phyloP scores from a whole-genome alignment of 2,888 invertebrate genomes.

The Synergus japonicus region DNA sequence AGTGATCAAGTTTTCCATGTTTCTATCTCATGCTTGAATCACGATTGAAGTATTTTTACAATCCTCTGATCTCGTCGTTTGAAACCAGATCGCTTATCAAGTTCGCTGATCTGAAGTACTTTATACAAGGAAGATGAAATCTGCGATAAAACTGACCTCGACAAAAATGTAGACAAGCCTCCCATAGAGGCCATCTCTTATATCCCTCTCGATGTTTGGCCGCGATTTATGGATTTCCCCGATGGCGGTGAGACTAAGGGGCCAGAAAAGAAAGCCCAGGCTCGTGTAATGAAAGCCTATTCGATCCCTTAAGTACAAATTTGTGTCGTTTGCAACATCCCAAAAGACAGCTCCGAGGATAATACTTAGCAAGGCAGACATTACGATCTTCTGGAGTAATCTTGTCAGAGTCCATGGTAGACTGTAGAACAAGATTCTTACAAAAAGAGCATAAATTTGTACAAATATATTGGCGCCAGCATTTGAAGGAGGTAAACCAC shows the following conservation, averaged over 20 bases:
- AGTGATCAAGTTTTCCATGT: background rate
- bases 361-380: slow-evolving; percentile 90
- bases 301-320: slow-evolving; percentile 86
- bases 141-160: slow-evolving; percentile 80
- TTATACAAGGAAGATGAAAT: background rate
- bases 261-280: slow-evolving; percentile 89
- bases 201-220: slow-evolving; percentile 86
- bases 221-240: slow-evolving; percentile 77
- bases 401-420: slow-evolving; percentile 91
- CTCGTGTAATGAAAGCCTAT: slow-evolving; percentile 92
- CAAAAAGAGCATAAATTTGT: slow-evolving; percentile 84
- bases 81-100: background rate
- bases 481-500: slow-evolving; percentile 84
- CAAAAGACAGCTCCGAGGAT: slow-evolving; percentile 92
- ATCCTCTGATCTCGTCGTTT: background rate
- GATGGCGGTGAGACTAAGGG: slow-evolving; percentile 78
- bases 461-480: slow-evolving; percentile 83
- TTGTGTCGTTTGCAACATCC: slow-evolving; percentile 89
- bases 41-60: background rate
- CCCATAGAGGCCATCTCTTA: slow-evolving; percentile 89
- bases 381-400: slow-evolving; percentile 87
- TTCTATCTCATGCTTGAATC: background rate
- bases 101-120: background rate
- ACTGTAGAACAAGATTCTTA: slow-evolving; percentile 87
- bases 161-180: slow-evolving; percentile 87